These are phyloP conservation scores for Prinia subflava DNA, from an alignment of 2,113 vertebrate species.

Conservation along the genomic window DNA sequence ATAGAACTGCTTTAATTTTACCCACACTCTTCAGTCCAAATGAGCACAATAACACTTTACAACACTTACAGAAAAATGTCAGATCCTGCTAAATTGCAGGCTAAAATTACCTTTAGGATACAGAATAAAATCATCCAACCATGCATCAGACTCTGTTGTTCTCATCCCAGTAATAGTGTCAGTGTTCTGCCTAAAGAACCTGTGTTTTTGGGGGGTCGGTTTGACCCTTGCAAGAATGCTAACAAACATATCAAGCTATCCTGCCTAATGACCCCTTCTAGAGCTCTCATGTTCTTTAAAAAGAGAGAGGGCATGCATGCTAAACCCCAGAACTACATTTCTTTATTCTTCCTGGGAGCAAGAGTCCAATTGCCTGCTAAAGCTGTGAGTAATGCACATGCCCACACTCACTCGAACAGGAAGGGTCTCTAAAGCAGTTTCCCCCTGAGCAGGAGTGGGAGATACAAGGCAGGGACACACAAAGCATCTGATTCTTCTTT, in stretches of 20 bases:
- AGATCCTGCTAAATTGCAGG: neutral
- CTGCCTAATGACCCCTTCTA: constrained; percentile 6
- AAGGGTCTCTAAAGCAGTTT: neutral
- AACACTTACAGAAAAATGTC: neutral
- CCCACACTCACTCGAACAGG: neutral
- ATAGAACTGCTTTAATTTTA: neutral
- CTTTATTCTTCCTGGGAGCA: neutral
- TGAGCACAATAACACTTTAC: neutral
- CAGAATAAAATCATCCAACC: neutral
- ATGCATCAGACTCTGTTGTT: neutral
- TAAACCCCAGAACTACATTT: neutral
- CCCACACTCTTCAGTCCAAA: neutral
- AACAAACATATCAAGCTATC: constrained; percentile 33
- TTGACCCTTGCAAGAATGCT: constrained; percentile 13
- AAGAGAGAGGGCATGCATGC: neutral
- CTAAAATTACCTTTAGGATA: neutral
- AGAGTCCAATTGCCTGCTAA: neutral
- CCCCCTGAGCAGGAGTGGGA: neutral
- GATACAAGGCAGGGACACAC: fast-evolving
- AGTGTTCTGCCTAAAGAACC: neutral
- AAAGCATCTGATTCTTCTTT: neutral
- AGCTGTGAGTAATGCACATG: neutral
- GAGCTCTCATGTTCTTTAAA: neutral
- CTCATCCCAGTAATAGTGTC: neutral
- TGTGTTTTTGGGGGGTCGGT: neutral